Evolutionary conservation across 2,113 vertebrate species (phyloP), one percentile per base, ranked within the genome.

Genomic region (Accipiter virgatus): DNA sequence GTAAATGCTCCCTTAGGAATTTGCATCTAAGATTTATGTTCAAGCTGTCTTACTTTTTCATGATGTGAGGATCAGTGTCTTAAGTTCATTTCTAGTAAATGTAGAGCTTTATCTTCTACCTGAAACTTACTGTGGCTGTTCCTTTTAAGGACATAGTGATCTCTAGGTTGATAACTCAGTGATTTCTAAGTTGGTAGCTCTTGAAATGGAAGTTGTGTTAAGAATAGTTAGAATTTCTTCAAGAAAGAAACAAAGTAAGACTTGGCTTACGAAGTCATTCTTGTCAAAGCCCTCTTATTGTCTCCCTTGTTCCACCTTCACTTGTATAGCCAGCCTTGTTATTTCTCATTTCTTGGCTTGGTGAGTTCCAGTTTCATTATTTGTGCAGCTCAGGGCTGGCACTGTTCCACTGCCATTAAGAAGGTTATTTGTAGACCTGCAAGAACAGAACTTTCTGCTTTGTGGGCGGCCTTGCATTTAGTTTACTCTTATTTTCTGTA

Each of bases 341-440:
- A 31, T 93, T 96, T 97, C 71, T 93, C 45, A 25, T 93, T 95
- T 93, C 36, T 84, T 86, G 92, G 81, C 78, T 86, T 90, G 53
- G 56, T 2, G 10, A 80, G 43, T 63, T 95, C 56, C 47, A 86
- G 27, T 95, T 91, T 79, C 62, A 71, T 95, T 96, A 58, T 94
- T 96, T 92, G 45, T 68, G 71, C 40, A 92, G 9, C 74, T 92
- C 80, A 48, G 80, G 84, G 71, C 90, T 95, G 94, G 86, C 42
- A 29, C 27, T 67, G 14, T 96, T 96, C 93, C 66, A 83, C 74
- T 95, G 67, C 70, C 59, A 55, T 97, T 94, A 81, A 81, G 40
- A 86, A 40, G 29, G 91, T 90, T 88, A 79, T 89, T 81, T 95
- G 86, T 55, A 95, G 81, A 86, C 47, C 34, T 74, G n/a, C 25